Conservation (phyloP, 2,113 vertebrate species). For the Microcebus murinus region DNA sequence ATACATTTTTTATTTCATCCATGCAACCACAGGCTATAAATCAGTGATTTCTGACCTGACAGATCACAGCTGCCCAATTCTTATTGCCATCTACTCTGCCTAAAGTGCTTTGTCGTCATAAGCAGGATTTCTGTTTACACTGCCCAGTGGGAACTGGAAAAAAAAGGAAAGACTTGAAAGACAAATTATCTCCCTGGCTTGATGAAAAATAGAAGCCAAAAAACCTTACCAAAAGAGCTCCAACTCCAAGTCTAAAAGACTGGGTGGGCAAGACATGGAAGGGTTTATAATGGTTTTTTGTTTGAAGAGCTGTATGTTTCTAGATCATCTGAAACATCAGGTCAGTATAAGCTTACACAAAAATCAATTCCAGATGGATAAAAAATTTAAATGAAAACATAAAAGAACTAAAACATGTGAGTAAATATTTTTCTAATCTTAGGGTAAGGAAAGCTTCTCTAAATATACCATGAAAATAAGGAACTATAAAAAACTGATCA, state of each 20-base stretch:
- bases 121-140: conserved; percentile 34
- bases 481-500: neutral
- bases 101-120: neutral
- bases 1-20: neutral
- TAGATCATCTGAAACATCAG: conserved; percentile 37
- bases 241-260: neutral
- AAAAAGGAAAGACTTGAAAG: conserved; percentile 35
- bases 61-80: neutral
- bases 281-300: neutral
- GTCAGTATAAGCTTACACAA: conserved; percentile 29
- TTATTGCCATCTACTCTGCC: neutral
- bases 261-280: neutral
- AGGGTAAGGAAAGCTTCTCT: conserved; percentile 6
- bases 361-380: conserved; percentile 63
- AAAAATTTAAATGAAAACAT: conserved; percentile 65
- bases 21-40: neutral
- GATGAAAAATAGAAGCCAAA: neutral
- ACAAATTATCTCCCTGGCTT: conserved; percentile 5
- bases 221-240: neutral
- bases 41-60: conserved; percentile 8
- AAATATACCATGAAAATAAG: conserved; percentile 49
- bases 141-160: neutral
- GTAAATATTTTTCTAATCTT: conserved; percentile 70
- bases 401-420: conserved; percentile 55
- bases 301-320: conserved; percentile 31